Evolutionary conservation across 2,888 invertebrate genomes (phyloP).

Genomic region (Serrognathus titanus): DNA sequence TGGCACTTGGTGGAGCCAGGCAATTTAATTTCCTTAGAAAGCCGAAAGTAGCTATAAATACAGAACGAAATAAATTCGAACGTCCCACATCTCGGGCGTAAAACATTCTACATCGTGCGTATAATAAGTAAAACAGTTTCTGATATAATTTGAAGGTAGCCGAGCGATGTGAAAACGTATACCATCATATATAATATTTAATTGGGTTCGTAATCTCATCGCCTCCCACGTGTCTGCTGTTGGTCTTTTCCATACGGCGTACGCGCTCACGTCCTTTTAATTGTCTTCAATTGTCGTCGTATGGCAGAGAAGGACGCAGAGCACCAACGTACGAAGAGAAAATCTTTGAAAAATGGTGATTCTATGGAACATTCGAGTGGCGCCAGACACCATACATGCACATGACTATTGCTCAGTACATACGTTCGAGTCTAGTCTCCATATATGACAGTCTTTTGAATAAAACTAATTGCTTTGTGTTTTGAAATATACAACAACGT

Average conservation of each 20-base stretch:
- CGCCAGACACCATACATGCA: slow-evolving; percentile 3
- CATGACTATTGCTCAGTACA: background rate
- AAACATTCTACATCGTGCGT: too few species aligned
- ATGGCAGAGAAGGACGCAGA: background rate
- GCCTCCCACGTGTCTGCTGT: slow-evolving; percentile 26
- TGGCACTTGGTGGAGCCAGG: too few species aligned
- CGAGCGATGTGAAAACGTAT: slow-evolving; percentile 5
- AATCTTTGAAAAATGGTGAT: slow-evolving; percentile 1
- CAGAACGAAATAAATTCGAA: too few species aligned
- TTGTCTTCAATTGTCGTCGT: background rate
- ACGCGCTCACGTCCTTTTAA: slow-evolving; percentile 3
- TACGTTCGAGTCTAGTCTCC: slow-evolving; percentile 1
- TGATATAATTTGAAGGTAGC: background rate
- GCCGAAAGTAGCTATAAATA: too few species aligned
- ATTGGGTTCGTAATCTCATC: slow-evolving; percentile 30
- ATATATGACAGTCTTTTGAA: slow-evolving; percentile 3
- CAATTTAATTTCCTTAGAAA: too few species aligned
- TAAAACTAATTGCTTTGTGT: slow-evolving; percentile 4
- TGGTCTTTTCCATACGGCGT: slow-evolving; percentile 2
- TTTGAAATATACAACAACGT: background rate
- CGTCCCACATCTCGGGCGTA: too few species aligned
- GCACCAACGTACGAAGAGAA: background rate
- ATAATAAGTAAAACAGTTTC: background rate
- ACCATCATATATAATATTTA: slow-evolving; percentile 31
- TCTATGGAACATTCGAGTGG: slow-evolving; percentile 2